These are phyloP conservation scores for Ciconia boyciana DNA, from an alignment of 2,113 vertebrate genomes.

Conservation along the genomic window DNA sequence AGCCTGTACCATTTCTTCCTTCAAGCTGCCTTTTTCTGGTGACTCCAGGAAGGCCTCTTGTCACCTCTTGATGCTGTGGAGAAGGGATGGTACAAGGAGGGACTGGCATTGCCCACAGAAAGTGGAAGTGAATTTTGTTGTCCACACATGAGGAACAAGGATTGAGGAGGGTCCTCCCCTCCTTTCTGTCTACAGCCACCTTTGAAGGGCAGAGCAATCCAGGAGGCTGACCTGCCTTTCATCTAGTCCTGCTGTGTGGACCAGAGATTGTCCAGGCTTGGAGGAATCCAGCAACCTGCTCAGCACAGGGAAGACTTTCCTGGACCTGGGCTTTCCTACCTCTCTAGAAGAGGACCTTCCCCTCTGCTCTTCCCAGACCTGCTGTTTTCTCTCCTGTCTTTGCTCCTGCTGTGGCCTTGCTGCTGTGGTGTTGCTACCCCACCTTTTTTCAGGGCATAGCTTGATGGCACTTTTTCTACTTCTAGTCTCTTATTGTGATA, in stretches of 20 bases:
- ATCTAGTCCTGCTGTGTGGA: neutral
- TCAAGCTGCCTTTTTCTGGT: neutral
- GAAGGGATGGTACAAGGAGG: neutral
- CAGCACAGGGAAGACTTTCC: neutral
- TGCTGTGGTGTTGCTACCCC: neutral
- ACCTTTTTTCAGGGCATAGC: neutral
- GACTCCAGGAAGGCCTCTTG: neutral
- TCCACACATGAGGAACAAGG: neutral
- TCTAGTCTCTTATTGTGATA: neutral
- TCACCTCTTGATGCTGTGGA: accelerated
- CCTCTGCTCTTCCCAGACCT: neutral
- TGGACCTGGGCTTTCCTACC: neutral
- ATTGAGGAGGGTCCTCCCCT: neutral
- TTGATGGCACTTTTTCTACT: neutral
- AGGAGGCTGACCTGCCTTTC: neutral
- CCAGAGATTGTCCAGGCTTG: neutral
- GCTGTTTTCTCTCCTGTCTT: neutral
- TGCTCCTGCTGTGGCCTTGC: neutral
- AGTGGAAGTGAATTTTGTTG: neutral
- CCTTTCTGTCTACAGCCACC: neutral
- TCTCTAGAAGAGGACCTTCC: neutral
- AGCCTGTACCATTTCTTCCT: neutral
- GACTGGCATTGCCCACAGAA: neutral
- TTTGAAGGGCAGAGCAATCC: neutral
- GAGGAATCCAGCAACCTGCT: neutral